Percentiles rank a stretch among this genome's conserved stretches.
These are phyloP conservation scores for Girardinichthys multiradiatus DNA, from an alignment of 2,113 vertebrate genomes.

Conservation along the genomic window DNA sequence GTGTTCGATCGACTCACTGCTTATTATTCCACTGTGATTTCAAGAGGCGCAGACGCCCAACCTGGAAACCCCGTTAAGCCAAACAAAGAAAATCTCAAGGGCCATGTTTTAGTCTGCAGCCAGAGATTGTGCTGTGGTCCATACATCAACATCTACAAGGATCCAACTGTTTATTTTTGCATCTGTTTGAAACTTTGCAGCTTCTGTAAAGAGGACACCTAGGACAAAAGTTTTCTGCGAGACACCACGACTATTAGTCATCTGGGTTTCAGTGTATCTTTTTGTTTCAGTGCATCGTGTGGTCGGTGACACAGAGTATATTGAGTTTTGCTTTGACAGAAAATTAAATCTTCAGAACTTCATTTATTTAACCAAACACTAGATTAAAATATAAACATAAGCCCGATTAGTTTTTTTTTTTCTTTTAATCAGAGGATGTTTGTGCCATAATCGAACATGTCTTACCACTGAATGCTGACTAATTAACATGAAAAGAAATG, in stretches of 20 bases:
- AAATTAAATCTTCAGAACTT: constrained; percentile 68
- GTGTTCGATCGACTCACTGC: neutral
- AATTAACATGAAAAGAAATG: constrained; percentile 69
- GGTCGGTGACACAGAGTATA: constrained; percentile 43
- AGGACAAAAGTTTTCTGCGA: constrained; percentile 16
- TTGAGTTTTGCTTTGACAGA: constrained; percentile 55
- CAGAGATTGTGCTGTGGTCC: constrained; percentile 20
- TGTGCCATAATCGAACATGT: constrained; percentile 65
- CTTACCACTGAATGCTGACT: constrained; percentile 66
- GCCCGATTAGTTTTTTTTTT: constrained; percentile 39
- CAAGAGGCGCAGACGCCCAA: constrained; percentile 23
- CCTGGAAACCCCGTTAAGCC: constrained; percentile 46
- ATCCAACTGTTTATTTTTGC: constrained; percentile 28
- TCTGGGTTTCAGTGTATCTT: constrained; percentile 6
- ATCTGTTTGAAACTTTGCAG: constrained; percentile 20
- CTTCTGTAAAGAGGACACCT: constrained; percentile 13
- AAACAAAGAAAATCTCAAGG: constrained; percentile 36
- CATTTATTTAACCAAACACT: constrained; percentile 74
- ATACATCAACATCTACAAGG: constrained; percentile 26
- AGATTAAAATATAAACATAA: constrained; percentile 73
- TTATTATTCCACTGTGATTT: constrained; percentile 36
- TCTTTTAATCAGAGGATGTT: constrained; percentile 66
- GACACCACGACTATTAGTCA: constrained; percentile 4
- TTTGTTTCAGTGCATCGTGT: neutral
- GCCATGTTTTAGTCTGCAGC: constrained; percentile 30